A percentile compares a stretch with the other conserved stretches of the same genome.
Conservation (phyloP, 2,888 invertebrate genomes). For the Theristus sp. region DNA sequence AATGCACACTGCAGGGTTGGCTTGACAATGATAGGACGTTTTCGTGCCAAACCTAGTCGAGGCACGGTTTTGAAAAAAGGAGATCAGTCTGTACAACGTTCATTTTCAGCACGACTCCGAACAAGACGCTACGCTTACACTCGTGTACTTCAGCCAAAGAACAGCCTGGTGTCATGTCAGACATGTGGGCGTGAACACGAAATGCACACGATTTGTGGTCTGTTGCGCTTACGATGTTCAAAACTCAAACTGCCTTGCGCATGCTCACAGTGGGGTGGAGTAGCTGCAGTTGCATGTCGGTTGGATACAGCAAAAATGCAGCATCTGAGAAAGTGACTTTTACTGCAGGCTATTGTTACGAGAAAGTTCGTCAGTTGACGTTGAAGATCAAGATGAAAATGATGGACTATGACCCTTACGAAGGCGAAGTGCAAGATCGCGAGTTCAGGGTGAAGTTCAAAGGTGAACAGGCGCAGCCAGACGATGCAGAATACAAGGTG, state of each 20-base stretch:
- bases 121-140: background rate
- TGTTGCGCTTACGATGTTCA: background rate
- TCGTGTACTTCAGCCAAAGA: background rate
- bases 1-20: too few relatives aligned
- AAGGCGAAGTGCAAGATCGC: background rate
- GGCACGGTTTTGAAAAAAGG: too few relatives aligned
- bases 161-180: background rate
- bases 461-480: background rate
- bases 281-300: too few relatives aligned
- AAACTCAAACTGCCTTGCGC: too few relatives aligned
- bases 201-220: background rate
- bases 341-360: background rate
- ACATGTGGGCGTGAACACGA: background rate
- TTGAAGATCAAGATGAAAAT: background rate
- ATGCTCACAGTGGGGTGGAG: too few relatives aligned
- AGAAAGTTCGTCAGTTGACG: background rate
- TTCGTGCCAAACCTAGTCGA: too few relatives aligned
- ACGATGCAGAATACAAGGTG: background rate
- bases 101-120: background rate
- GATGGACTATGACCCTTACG: background rate
- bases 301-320: too few relatives aligned
- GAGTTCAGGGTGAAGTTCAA: background rate
- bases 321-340: too few relatives aligned
- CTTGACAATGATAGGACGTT: too few relatives aligned
- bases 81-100: background rate